Conservation (phyloP, 2,797 vertebrate species). For the Falco rusticolus region DNA sequence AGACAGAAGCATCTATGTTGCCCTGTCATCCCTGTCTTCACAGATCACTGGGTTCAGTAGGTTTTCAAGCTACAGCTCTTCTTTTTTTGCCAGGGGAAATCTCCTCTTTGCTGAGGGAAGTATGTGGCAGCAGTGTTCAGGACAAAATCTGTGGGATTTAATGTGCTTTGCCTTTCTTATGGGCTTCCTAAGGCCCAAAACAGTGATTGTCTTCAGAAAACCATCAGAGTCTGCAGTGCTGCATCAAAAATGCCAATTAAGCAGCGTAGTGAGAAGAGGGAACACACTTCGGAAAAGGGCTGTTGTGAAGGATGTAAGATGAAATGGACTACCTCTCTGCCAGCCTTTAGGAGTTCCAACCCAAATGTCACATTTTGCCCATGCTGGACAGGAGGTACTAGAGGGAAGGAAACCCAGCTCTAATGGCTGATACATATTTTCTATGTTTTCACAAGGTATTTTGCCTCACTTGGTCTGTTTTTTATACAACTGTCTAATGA, state of each 20-base stretch:
- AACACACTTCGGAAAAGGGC: neutral
- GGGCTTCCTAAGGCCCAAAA: neutral
- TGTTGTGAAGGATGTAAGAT: neutral
- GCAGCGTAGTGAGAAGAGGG: neutral
- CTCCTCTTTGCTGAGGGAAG: neutral
- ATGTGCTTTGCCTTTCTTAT: neutral
- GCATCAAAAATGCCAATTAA: neutral
- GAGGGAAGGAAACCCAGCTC: neutral
- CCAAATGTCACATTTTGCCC: neutral
- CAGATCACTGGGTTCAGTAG: neutral
- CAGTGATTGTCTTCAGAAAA: neutral
- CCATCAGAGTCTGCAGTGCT: neutral
- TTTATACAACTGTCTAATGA: conserved; percentile 17
- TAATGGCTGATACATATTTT: neutral
- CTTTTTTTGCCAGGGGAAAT: neutral
- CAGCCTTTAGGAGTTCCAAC: neutral
- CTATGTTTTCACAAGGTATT: conserved; percentile 27
- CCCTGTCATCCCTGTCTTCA: neutral
- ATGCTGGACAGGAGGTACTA: neutral
- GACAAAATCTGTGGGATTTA: neutral
- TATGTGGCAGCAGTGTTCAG: neutral
- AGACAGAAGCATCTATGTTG: neutral
- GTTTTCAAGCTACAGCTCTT: neutral
- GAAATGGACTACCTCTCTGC: neutral
- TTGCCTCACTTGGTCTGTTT: conserved; percentile 1